Evolutionary conservation across 1,140 invertebrate genomes (phyloP).

Genomic region (Drosophila lacertosa): DNA sequence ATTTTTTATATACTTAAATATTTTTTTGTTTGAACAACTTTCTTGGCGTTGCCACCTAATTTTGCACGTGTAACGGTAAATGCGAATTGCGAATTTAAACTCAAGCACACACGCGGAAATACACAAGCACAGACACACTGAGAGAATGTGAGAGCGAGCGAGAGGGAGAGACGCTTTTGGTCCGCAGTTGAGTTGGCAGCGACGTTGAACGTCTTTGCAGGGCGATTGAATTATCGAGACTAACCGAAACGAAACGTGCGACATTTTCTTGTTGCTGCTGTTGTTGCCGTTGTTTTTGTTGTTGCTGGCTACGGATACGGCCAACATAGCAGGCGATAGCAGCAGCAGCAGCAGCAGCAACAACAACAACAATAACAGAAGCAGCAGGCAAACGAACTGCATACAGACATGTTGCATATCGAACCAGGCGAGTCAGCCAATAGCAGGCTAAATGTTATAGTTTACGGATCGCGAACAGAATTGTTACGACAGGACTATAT

Average conservation of each 20-base stretch:
- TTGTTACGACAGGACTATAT: no score
- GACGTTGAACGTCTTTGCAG: slow-evolving; percentile 74
- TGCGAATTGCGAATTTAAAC: background rate
- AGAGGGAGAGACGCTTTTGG: slow-evolving; percentile 7
- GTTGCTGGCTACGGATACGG: slow-evolving; percentile 40
- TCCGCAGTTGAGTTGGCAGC: slow-evolving; percentile 35
- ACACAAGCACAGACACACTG: background rate
- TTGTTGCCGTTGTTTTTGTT: slow-evolving; percentile 21
- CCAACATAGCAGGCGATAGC: slow-evolving; percentile 52
- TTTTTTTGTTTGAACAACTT: slow-evolving; percentile 2
- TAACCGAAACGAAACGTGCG: slow-evolving; percentile 80
- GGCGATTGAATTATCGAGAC: slow-evolving; percentile 81
- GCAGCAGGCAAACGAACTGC: slow-evolving; percentile 16
- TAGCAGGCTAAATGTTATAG: slow-evolving; percentile 10
- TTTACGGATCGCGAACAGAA: no score
- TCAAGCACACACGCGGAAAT: background rate
- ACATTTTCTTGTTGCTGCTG: slow-evolving; percentile 74
- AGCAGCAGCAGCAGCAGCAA: slow-evolving; percentile 28
- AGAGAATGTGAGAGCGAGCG: background rate
- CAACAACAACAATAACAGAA: no score
- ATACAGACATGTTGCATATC: slow-evolving; percentile 50
- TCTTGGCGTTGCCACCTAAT: slow-evolving; percentile 19
- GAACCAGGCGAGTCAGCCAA: slow-evolving; percentile 6
- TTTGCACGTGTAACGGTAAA: slow-evolving; percentile 21
- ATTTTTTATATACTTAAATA: no score